A percentile compares a stretch with the other conserved stretches of the same genome.
These are phyloP conservation scores for Xestia ashworthii DNA, from an alignment of 2,888 invertebrate species.

Conservation along the genomic window DNA sequence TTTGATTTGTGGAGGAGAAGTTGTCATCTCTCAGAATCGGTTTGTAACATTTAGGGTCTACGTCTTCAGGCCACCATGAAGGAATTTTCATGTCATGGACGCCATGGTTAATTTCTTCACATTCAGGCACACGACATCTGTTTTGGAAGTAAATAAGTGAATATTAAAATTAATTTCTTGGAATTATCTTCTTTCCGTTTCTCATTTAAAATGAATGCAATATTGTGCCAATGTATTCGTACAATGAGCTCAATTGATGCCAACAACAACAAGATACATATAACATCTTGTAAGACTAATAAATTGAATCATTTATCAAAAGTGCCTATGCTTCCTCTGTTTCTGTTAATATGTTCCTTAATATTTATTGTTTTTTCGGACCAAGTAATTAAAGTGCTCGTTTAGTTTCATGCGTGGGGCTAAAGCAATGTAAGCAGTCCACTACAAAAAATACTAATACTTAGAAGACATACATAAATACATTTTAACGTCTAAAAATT, in stretches of 20 bases:
- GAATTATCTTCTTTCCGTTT: conserved; percentile 8
- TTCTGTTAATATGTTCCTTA: neutral
- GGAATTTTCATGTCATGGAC: conserved; percentile 65
- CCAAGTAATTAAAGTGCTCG: conserved; percentile 8
- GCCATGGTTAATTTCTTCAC: conserved; percentile 67
- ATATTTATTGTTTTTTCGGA: conserved; percentile 1
- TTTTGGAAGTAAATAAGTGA: conserved; percentile 40
- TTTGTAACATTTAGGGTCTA: conserved; percentile 76
- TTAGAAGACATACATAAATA: neutral
- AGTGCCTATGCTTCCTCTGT: conserved; percentile 4
- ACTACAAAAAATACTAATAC: neutral
- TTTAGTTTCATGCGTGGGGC: conserved; percentile 15
- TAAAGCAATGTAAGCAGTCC: neutral
- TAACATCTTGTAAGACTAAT: conserved; percentile 21
- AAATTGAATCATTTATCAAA: conserved; percentile 44
- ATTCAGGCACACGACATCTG: conserved; percentile 82
- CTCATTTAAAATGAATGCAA: conserved; percentile 10
- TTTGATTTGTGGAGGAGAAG: conserved; percentile 68
- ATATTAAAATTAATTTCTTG: conserved; percentile 8
- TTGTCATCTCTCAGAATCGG: conserved; percentile 73
- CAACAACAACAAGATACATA: conserved; percentile 39
- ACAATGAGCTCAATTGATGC: conserved; percentile 62
- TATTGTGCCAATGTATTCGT: conserved; percentile 34
- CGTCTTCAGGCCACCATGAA: conserved; percentile 80
- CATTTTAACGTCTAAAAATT: neutral